Percentiles rank a stretch among this genome's conserved stretches.
phyloP scores from a whole-genome alignment of 2,888 invertebrate species.

The Macroteleia sp. region DNA sequence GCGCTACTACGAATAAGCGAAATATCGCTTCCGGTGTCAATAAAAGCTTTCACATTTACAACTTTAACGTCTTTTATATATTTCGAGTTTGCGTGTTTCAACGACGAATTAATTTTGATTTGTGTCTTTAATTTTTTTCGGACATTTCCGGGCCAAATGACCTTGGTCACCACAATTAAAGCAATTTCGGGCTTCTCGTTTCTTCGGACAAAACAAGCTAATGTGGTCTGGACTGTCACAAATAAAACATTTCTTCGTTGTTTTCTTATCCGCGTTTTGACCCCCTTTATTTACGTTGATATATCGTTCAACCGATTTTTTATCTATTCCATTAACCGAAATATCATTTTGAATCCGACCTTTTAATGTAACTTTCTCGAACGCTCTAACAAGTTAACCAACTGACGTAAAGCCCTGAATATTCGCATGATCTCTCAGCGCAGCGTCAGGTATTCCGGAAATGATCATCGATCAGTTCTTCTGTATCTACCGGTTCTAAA shows the following conservation, averaged over 20 bases:
- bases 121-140: not conserved
- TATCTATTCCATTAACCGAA: not conserved
- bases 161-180: conserved; percentile 5
- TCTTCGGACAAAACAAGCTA: not conserved
- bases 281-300: not conserved
- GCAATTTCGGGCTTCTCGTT: not conserved
- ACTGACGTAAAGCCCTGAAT: not conserved
- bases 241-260: conserved; percentile 1
- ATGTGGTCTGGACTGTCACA: not conserved
- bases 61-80: not conserved
- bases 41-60: conserved; percentile 3
- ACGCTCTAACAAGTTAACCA: not conserved
- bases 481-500: not conserved
- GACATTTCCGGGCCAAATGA: not conserved
- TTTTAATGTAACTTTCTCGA: not conserved
- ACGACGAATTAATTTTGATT: not conserved
- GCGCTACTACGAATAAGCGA: not conserved
- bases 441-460: not conserved
- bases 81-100: not conserved
- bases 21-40: not conserved
- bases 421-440: not conserved
- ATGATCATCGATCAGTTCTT: conserved; percentile 1
- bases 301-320: not conserved
- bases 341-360: not conserved
- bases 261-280: not conserved